Evolutionary conservation across 2,113 vertebrate species (phyloP).

Genomic region (Pomatorhinus ruficollis): DNA sequence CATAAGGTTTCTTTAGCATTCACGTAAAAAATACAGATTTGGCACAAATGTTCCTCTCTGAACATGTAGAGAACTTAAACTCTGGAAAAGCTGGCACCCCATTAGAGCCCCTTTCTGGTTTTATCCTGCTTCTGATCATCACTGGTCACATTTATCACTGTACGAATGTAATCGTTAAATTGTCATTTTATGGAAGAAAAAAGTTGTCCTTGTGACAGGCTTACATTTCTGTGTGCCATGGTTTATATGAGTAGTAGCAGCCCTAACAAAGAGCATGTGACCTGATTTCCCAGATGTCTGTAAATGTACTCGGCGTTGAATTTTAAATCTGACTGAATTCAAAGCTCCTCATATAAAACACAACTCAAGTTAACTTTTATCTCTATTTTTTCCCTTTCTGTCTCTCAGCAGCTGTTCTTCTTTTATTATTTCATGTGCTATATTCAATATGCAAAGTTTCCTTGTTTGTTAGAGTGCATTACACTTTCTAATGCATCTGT

Average conservation of each 20-base stretch:
- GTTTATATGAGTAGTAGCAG: constrained; percentile 7
- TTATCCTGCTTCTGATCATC: background rate
- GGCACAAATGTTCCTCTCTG: background rate
- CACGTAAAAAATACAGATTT: background rate
- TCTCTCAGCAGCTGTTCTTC: constrained; percentile 60
- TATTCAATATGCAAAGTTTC: constrained; percentile 62
- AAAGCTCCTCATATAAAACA: constrained; percentile 59
- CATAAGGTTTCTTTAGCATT: background rate
- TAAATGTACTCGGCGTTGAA: constrained; percentile 37
- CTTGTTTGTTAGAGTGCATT: constrained; percentile 65
- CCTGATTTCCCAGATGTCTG: constrained; percentile 59
- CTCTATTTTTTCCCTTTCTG: constrained; percentile 24
- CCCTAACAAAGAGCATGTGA: constrained; percentile 49
- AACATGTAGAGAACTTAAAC: background rate
- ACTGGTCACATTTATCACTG: background rate
- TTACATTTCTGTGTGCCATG: background rate
- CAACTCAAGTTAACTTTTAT: constrained; percentile 59
- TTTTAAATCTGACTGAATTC: constrained; percentile 60
- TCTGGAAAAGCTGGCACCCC: background rate
- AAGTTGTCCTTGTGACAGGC: background rate
- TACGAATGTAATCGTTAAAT: background rate
- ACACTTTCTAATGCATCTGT: constrained; percentile 69
- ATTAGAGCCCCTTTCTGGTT: background rate
- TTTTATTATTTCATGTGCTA: constrained; percentile 68
- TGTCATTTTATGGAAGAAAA: constrained; percentile 24